These are phyloP conservation scores for Pelmatolapia mariae DNA, from an alignment of 2,113 vertebrate species.

Conservation along the genomic window DNA sequence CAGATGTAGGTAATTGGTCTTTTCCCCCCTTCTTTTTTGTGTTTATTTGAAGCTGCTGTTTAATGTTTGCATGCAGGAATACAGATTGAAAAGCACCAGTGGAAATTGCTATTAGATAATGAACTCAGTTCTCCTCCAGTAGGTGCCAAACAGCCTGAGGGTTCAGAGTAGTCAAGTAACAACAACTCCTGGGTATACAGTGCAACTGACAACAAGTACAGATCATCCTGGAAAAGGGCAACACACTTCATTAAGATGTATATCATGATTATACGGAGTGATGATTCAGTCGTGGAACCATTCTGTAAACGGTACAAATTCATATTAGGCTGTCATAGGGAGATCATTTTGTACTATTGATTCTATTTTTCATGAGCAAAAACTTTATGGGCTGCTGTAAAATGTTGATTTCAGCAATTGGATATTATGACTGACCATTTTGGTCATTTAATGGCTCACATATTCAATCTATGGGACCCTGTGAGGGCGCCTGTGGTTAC, in stretches of 20 bases:
- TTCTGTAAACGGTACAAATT: slow-evolving; percentile 28
- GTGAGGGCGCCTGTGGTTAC: slow-evolving; percentile 17
- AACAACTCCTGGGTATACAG: slow-evolving; percentile 56
- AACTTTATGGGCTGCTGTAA: slow-evolving; percentile 49
- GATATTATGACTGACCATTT: slow-evolving; percentile 48
- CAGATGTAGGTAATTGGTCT: background rate
- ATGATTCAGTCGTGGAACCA: slow-evolving; percentile 22
- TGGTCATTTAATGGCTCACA: slow-evolving; percentile 49
- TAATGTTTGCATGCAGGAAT: slow-evolving; percentile 40
- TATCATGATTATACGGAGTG: background rate
- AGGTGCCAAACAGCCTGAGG: slow-evolving; percentile 59
- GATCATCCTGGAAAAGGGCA: slow-evolving; percentile 37
- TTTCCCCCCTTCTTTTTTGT: background rate
- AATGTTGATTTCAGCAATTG: slow-evolving; percentile 55
- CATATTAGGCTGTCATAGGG: slow-evolving; percentile 11
- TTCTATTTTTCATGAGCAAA: slow-evolving; percentile 46
- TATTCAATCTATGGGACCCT: slow-evolving; percentile 31
- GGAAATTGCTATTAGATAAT: slow-evolving; percentile 63
- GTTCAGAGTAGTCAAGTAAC: slow-evolving; percentile 57
- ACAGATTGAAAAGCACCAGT: slow-evolving; percentile 19
- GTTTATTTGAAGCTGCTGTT: slow-evolving; percentile 9
- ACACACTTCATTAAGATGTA: slow-evolving; percentile 50
- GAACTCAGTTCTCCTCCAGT: slow-evolving; percentile 51
- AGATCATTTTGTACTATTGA: slow-evolving; percentile 35
- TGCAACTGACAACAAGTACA: slow-evolving; percentile 43